Evolutionary conservation across 2,888 invertebrate species (phyloP), one percentile per base, ranked within the genome.

Genomic region (Laspeyria flexula): DNA sequence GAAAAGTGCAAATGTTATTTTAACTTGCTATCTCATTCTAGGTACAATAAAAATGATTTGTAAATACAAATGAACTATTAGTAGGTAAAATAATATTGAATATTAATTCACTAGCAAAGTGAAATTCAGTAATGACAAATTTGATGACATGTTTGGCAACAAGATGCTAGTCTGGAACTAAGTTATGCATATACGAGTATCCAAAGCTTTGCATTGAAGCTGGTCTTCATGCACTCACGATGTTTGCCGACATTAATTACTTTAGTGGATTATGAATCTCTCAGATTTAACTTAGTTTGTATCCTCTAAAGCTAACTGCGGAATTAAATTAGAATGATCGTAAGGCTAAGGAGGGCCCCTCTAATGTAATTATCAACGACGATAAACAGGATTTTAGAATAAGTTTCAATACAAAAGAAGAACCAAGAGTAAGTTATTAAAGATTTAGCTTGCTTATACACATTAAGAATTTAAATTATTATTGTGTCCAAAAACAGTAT

Each of bases 221-320:
- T 56, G 43, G 59, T 63, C 34, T 46, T 53, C 39, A 43, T 55
- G 50, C 60, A 41, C 60, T 57, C 46, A 41, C 23, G 15, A 15
- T 44, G 53, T 53, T 60, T 54, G 65, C 51, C 37, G 38, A 60
- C 56, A 37, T 30, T 44, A 63, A 67, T 64, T 54, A 54, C 56
- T 54, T 31, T 51, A 64, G 56, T 64, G 48, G 53, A 56, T 67
- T 67, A 67, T 53, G 53, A 67, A 56, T 50, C 68, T 45, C 51
- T 18, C 16, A 56, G 46, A 47, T 49, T 56, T 47, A 53, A 44
- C 50, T 40, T 43, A 46, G 45, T 59, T 50, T 50, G 10, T 29
- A 49, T 39, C 27, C 43, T 43, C 33, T 33, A 40, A 50, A 50
- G 50, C 43, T 50, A 50, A 50, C 43, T 44, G 39, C 3, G 40